Conservation (phyloP, 2,113 vertebrate species). For the Phrynosoma blainvillii region DNA sequence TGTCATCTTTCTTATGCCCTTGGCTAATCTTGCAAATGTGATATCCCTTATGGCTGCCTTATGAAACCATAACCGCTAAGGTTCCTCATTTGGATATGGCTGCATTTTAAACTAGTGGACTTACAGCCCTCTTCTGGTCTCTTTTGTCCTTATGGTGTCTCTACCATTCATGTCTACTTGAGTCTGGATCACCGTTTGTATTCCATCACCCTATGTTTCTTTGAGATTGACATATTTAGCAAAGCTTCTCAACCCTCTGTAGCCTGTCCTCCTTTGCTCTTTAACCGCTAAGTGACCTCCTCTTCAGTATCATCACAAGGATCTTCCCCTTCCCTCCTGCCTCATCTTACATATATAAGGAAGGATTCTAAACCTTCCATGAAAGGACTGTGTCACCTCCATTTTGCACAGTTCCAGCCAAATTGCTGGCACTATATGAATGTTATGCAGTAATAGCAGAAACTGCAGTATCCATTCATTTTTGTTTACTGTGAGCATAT, state of each 20-base stretch:
- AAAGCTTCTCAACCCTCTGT: neutral
- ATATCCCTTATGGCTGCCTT: too few relatives aligned
- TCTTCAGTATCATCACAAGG: neutral
- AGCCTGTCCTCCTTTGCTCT: neutral
- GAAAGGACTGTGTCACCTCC: neutral
- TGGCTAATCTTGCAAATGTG: too few relatives aligned
- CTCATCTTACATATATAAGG: neutral
- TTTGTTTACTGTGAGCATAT: neutral
- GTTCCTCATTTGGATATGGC: neutral
- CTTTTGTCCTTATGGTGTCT: neutral
- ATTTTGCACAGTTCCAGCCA: neutral
- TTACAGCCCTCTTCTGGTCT: neutral
- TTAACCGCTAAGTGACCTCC: neutral
- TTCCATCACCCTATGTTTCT: neutral
- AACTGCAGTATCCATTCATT: neutral
- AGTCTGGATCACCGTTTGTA: neutral
- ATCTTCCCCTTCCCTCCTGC: neutral
- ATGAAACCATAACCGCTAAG: too few relatives aligned
- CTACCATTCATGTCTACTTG: neutral
- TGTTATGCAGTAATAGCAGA: neutral
- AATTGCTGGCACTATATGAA: neutral
- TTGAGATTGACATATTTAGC: neutral
- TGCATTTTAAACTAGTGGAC: too few relatives aligned
- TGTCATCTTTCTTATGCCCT: too few relatives aligned
- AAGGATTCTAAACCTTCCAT: neutral